Base-by-base conservation (phyloP, 1,140 invertebrate genomes). In the Hormaphis cornu region DNA sequence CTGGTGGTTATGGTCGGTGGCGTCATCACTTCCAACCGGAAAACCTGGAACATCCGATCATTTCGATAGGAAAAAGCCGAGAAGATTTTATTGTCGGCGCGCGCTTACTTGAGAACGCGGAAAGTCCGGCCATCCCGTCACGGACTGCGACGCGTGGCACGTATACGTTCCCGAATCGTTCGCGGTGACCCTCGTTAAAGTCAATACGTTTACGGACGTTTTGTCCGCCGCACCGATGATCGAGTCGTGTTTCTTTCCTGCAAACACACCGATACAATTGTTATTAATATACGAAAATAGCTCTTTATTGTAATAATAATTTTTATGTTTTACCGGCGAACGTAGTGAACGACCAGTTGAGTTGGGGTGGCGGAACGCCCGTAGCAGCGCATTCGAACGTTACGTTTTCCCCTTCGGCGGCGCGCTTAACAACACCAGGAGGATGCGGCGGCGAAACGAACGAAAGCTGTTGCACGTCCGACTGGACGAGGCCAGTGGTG, bases 1-100 rank as follows among this genome's bases (percentile, higher is more conserved):
- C 78, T 79, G 72, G 80, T 82, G 16, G 80, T 63, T 72, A 89
- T 83, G 28, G 76, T 75, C 28, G 86, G 87, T 56, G 84, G 81
- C 56, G 82, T 79, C 72, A 81, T 75, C 69, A 88, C 80, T 69
- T 80, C 78, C 37, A 63, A 48, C 30, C 10, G 42, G 24, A 48
- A 63, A 48, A 35, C 12, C 37, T 88, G 76, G 9, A 22, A 24
- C n/a, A 78, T 79, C 2, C 20, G 22, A n/a, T 26, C 46, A 52
- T 26, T 70, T 70, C 26, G 35, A 53, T 24, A n/a, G n/a, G n/a
- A n/a, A n/a, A n/a, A n/a, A n/a, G n/a, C n/a, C n/a, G n/a, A n/a
- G n/a, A n/a, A n/a, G n/a, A n/a, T n/a, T n/a, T n/a, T n/a, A n/a
- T n/a, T n/a, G n/a, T n/a, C n/a, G n/a, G n/a, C n/a, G n/a, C n/a